Conservation (phyloP, 2,113 vertebrate species). For the Paralichthys olivaceus region DNA sequence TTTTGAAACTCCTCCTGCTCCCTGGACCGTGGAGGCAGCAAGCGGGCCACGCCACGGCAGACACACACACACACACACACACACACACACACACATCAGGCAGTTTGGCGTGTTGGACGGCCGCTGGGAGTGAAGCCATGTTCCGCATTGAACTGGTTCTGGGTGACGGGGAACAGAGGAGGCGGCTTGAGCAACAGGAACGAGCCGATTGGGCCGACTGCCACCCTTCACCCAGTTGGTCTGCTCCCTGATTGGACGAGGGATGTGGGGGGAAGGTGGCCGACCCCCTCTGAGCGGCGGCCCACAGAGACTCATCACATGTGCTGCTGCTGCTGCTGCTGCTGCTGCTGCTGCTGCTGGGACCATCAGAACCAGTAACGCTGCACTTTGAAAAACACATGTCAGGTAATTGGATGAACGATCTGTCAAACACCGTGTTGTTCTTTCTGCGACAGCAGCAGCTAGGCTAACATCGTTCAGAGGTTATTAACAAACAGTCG, state of each 20-base stretch:
- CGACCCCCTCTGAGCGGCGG: slow-evolving; percentile 43
- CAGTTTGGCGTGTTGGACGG: neutral
- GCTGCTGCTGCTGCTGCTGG: slow-evolving; percentile 5
- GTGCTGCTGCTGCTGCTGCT: neutral
- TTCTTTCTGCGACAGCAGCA: no score
- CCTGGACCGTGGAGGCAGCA: neutral
- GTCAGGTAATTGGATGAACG: no score
- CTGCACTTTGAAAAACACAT: no score
- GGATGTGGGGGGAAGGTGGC: slow-evolving; percentile 32
- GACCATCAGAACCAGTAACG: neutral
- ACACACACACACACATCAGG: slow-evolving; percentile 19
- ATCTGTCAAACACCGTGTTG: no score
- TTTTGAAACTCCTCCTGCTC: slow-evolving; percentile 55
- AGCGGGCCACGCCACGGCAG: neutral
- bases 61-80: slow-evolving; percentile 1
- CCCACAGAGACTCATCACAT: slow-evolving; percentile 1
- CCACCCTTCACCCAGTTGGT: slow-evolving; percentile 65
- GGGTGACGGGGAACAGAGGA: neutral
- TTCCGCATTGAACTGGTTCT: no score
- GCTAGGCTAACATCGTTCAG: no score
- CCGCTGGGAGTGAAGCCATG: neutral
- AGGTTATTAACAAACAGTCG: no score
- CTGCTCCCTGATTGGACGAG: slow-evolving; percentile 45
- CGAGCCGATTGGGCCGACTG: neutral
- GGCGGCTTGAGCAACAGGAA: slow-evolving; percentile 50